These are phyloP conservation scores for Steinernema feltiae DNA, from an alignment of 1,140 invertebrate genomes.

Conservation along the genomic window DNA sequence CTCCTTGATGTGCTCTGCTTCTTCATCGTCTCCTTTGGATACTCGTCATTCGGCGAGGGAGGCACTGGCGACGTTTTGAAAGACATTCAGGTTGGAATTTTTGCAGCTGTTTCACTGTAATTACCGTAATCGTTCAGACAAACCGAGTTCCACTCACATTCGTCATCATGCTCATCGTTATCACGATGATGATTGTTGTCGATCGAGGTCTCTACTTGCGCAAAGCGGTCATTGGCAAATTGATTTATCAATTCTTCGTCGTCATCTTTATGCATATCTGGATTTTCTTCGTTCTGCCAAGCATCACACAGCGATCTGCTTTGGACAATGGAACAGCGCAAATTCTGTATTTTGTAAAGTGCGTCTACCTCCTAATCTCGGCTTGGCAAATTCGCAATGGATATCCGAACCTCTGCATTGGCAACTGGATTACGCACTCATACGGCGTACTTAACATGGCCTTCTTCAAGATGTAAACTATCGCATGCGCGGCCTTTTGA, in stretches of 20 bases:
- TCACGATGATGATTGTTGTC: slow-evolving; percentile 83
- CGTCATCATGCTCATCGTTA: slow-evolving; percentile 83
- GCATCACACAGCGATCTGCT: slow-evolving; percentile 70
- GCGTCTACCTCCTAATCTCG: slow-evolving; percentile 54
- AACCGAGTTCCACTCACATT: slow-evolving; percentile 89
- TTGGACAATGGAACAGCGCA: slow-evolving; percentile 42
- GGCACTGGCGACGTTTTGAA: slow-evolving; percentile 36
- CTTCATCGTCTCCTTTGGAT: slow-evolving; percentile 89
- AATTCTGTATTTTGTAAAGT: slow-evolving; percentile 52
- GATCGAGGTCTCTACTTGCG: slow-evolving; percentile 90
- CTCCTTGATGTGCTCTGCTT: slow-evolving; percentile 97
- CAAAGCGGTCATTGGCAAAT: slow-evolving; percentile 79
- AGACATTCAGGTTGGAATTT: slow-evolving; percentile 31
- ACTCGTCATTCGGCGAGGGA: slow-evolving; percentile 72
- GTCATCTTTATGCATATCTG: slow-evolving; percentile 89
- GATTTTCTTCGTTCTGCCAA: slow-evolving; percentile 92
- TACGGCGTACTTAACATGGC: slow-evolving; percentile 56
- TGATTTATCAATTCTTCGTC: slow-evolving; percentile 83
- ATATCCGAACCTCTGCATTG: slow-evolving; percentile 53
- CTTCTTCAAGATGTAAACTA: slow-evolving; percentile 53
- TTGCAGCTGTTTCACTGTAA: slow-evolving; percentile 37
- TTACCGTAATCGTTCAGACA: slow-evolving; percentile 70
- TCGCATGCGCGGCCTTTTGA: slow-evolving; percentile 11
- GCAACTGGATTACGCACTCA: slow-evolving; percentile 53
- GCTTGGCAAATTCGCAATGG: slow-evolving; percentile 58